phyloP scores from a whole-genome alignment of 2,113 vertebrate species.

The Mesocricetus auratus region DNA sequence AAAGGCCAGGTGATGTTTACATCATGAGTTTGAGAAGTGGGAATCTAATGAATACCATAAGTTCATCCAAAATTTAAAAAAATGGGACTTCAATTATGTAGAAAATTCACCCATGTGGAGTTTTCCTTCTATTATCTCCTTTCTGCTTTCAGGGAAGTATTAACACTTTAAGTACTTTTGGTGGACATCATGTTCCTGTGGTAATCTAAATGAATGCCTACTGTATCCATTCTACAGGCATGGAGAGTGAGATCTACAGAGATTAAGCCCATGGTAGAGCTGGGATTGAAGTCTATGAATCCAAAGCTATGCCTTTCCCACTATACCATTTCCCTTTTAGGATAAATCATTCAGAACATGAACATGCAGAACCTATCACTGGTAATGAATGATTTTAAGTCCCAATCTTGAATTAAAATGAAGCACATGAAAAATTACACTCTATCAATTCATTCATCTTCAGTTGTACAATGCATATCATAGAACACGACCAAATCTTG shows the following conservation, averaged over 20 bases:
- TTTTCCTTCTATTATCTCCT: neutral
- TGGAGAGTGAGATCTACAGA: constrained; percentile 23
- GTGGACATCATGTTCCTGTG: neutral
- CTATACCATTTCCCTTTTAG: neutral
- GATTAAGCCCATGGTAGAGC: neutral
- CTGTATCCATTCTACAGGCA: neutral
- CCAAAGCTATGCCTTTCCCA: neutral
- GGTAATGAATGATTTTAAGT: neutral
- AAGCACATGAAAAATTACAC: neutral
- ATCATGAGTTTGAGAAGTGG: neutral
- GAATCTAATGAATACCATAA: neutral
- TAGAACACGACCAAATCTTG: neutral
- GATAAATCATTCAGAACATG: neutral
- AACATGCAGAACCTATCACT: neutral
- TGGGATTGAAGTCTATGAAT: neutral
- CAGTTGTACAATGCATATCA: neutral
- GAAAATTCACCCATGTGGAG: neutral
- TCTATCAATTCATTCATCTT: neutral
- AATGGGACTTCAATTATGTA: neutral
- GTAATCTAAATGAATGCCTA: neutral
- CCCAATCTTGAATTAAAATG: constrained; percentile 3
- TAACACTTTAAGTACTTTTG: neutral
- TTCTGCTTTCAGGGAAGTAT: neutral
- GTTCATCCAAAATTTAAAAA: constrained; percentile 1
- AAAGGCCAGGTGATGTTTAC: neutral